Conservation (phyloP, 2,888 invertebrate species). For the Leptinotarsa juncta region DNA sequence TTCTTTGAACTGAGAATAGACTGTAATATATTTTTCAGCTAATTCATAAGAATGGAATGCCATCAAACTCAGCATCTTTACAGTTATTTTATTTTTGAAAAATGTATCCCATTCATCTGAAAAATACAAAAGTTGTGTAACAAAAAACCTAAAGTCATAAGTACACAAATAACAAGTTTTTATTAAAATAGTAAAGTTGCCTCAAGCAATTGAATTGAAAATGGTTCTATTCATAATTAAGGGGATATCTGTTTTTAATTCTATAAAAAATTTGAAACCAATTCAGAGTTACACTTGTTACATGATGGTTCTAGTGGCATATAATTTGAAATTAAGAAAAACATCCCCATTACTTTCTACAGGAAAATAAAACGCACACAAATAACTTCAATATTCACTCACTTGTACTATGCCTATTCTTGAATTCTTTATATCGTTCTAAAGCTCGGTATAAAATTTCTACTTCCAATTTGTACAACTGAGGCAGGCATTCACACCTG, state of each 20-base stretch:
- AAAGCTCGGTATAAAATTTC: slow-evolving; percentile 49
- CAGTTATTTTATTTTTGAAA: slow-evolving; percentile 43
- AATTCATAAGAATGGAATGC: slow-evolving; percentile 54
- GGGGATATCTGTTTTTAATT: no score
- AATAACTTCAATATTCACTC: slow-evolving; percentile 17
- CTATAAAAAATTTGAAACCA: no score
- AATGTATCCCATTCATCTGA: slow-evolving; percentile 44
- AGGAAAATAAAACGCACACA: not conserved
- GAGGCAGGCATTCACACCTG: slow-evolving; percentile 57
- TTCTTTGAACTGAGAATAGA: slow-evolving; percentile 55
- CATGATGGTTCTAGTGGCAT: no score
- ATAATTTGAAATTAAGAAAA: no score
- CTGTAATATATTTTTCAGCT: slow-evolving; percentile 54
- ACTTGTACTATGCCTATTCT: slow-evolving; percentile 36
- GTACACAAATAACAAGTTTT: not conserved
- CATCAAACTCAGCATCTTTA: slow-evolving; percentile 50
- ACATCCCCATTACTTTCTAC: no score
- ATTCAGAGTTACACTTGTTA: no score
- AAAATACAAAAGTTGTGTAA: slow-evolving; percentile 21
- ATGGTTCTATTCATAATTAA: no score
- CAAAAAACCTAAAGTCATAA: not conserved
- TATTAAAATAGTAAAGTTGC: no score
- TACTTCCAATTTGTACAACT: slow-evolving; percentile 51
- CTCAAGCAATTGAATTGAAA: no score
- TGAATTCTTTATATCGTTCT: slow-evolving; percentile 42